phyloP scores from a whole-genome alignment of 2,888 invertebrate species.

The Dyspetes luteomarginatus region DNA sequence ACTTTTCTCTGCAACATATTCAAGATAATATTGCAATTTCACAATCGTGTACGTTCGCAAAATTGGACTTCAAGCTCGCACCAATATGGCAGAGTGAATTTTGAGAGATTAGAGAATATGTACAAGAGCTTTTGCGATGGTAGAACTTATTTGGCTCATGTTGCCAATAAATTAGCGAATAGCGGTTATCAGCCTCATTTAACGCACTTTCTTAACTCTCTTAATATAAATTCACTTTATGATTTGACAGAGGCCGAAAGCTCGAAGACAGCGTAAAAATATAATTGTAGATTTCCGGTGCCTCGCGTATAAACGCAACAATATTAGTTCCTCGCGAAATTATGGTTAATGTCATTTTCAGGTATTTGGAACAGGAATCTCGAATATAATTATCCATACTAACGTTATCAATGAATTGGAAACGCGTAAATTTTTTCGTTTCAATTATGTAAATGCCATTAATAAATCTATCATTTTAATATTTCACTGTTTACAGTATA shows the following conservation, averaged over 20 bases:
- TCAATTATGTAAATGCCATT: constrained; percentile 34
- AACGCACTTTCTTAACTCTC: constrained; percentile 87
- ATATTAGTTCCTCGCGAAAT: not conserved
- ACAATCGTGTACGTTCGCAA: constrained; percentile 86
- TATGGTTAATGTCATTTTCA: not conserved
- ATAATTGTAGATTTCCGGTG: not conserved
- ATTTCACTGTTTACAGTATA: constrained; percentile 60
- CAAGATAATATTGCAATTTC: constrained; percentile 89
- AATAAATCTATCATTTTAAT: constrained; percentile 61
- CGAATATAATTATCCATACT: constrained; percentile 1
- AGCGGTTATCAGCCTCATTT: constrained; percentile 89
- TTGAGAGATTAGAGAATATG: constrained; percentile 85
- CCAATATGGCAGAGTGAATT: constrained; percentile 86
- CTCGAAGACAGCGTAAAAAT: constrained; percentile 39
- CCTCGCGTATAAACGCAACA: not conserved
- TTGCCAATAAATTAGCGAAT: constrained; percentile 86
- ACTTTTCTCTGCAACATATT: constrained; percentile 89
- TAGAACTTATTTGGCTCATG: constrained; percentile 87
- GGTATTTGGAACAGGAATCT: constrained; percentile 1
- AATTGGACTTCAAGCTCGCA: constrained; percentile 85
- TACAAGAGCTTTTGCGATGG: constrained; percentile 87
- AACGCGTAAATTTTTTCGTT: not conserved
- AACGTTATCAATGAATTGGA: not conserved
- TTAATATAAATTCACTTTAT: constrained; percentile 86
- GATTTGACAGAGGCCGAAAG: constrained; percentile 62